Evolutionary conservation across 2,888 invertebrate genomes (phyloP).

Genomic region (Leptodirus hochenwartii): DNA sequence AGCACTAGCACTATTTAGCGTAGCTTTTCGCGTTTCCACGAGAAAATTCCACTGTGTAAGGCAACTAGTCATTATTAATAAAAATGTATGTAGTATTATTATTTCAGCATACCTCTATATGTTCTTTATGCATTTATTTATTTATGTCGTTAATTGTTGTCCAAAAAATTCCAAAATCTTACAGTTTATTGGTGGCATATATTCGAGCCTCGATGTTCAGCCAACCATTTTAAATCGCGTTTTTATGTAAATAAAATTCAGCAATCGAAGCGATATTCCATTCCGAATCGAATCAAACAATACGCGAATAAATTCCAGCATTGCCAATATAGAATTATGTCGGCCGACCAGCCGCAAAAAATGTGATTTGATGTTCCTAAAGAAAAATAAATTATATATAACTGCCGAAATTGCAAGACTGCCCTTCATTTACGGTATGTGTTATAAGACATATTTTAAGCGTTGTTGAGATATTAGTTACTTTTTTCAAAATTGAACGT

Average conservation of each 20-base stretch:
- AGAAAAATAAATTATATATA: constrained; percentile 9
- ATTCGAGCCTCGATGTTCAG: too few species aligned
- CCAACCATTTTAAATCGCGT: too few species aligned
- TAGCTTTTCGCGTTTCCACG: constrained; percentile 7
- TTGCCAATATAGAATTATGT: background rate
- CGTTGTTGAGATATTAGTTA: too few species aligned
- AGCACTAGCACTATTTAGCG: constrained; percentile 11
- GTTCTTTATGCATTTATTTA: constrained; percentile 19
- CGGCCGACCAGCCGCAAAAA: too few species aligned
- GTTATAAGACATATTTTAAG: too few species aligned
- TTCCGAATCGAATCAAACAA: too few species aligned
- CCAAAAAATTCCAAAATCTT: too few species aligned
- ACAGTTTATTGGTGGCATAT: too few species aligned
- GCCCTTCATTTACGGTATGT: constrained; percentile 25
- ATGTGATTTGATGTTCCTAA: constrained; percentile 9
- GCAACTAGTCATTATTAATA: constrained; percentile 27
- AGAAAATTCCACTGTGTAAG: constrained; percentile 25
- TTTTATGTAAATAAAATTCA: constrained; percentile 3
- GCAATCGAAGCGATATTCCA: constrained; percentile 1
- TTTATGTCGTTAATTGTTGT: too few species aligned
- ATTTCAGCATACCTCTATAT: constrained; percentile 14
- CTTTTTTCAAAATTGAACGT: constrained; percentile 29
- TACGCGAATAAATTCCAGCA: background rate
- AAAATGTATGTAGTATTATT: constrained; percentile 11
- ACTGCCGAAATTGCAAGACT: constrained; percentile 30